These are phyloP conservation scores for Amphilophus citrinellus DNA, from an alignment of 2,113 vertebrate genomes.

Conservation along the genomic window DNA sequence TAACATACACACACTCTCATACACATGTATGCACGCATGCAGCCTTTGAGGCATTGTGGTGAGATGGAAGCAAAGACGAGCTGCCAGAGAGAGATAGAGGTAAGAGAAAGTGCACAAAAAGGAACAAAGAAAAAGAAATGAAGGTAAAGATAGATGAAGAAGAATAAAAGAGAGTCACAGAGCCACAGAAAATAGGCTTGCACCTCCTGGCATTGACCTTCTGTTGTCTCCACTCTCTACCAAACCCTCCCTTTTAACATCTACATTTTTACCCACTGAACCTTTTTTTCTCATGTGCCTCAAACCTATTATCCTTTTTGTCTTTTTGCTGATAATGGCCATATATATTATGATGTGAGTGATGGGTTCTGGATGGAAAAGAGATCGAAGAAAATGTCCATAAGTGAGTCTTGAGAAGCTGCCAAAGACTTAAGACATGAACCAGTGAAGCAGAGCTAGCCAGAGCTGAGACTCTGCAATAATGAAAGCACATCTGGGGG, in stretches of 20 bases:
- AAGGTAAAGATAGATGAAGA: constrained; percentile 22
- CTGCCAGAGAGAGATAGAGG: constrained; percentile 42
- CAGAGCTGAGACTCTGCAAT: neutral
- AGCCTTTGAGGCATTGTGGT: constrained; percentile 51
- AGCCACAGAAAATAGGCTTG: neutral
- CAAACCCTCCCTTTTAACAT: neutral
- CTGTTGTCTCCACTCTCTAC: constrained; percentile 4
- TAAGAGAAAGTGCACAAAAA: constrained; percentile 38
- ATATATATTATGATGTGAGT: neutral
- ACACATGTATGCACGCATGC: constrained; percentile 24
- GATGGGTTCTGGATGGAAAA: neutral
- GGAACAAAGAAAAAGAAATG: constrained; percentile 2
- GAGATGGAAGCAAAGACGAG: constrained; percentile 57
- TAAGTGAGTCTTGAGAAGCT: no score
- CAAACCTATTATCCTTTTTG: neutral
- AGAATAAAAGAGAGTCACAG: neutral
- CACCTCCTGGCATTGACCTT: constrained; percentile 35
- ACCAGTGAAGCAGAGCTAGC: neutral
- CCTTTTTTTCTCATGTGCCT: neutral
- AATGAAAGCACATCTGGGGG: constrained; percentile 11
- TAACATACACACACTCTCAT: constrained; percentile 41
- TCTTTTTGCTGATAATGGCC: neutral
- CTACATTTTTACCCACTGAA: neutral
- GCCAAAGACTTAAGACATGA: no score
- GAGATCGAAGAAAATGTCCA: no score